Conservation (phyloP, 2,888 invertebrate species). For the Sussaba pulchella region DNA sequence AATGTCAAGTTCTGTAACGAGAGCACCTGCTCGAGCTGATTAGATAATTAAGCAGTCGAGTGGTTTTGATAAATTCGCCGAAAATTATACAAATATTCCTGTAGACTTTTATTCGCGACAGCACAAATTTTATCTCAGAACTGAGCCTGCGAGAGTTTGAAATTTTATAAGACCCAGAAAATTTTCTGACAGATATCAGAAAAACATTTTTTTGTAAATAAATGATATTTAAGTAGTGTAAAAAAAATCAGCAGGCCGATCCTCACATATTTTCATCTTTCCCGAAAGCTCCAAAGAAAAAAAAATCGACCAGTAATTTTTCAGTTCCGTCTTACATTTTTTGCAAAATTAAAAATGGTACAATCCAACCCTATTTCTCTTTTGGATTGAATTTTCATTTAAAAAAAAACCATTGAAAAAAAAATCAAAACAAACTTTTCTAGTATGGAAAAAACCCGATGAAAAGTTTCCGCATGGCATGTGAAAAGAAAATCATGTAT, state of each 20-base stretch:
- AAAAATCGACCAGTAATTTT: no score
- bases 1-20: background rate
- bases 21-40: background rate
- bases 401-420: background rate
- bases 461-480: conserved; percentile 42
- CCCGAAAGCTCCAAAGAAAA: no score
- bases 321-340: no score
- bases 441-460: background rate
- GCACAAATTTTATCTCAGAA: background rate
- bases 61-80: background rate
- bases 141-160: background rate
- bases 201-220: no score
- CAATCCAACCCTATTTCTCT: background rate
- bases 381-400: background rate
- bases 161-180: no score
- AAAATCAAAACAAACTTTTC: no score
- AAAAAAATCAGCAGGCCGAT: no score
- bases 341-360: no score
- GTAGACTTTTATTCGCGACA: background rate
- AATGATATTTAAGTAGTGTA: no score
- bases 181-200: no score
- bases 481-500: conserved; percentile 53
- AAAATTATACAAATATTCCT: background rate
- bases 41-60: conserved; percentile 7
- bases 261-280: no score